Evolutionary conservation across 2,888 invertebrate species (phyloP), one percentile per base, ranked within the genome.

Genomic region (Stramonita haemastoma): DNA sequence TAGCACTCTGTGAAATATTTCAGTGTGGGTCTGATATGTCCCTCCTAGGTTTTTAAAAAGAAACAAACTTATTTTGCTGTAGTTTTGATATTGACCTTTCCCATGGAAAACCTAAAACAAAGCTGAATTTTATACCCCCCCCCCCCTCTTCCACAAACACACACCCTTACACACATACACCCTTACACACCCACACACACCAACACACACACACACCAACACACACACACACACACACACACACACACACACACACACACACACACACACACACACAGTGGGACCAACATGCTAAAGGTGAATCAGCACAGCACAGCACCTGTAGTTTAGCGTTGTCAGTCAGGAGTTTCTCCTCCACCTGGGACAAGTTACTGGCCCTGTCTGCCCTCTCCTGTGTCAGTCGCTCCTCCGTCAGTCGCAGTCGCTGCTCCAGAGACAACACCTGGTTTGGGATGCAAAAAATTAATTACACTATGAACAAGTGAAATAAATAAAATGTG

Each of bases 321-420:
- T 95, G 95, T 83, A 95, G 91, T 89, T 93, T 93, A 34, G 95
- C 95, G 91, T 95, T 95, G 34, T 95, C 95, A 56, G 93, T 93
- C 79, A 95, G 89, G 6, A 95, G 93, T 92, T 95, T 95, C 84
- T 95, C 95, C 91, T 95, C 95, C n/a, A 95, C 93, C 77, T 94
- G 92, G 6, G 95, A 95, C 84, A 95, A 91, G 90, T 94, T 95
- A 79, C 93, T 94, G 66, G 95, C 95, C 17, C 95, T 91, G 92
- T 95, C 95, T 34, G 94, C 93, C n/a, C 95, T 91, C 91, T 95
- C 95, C 89, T 94, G 94, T 83, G 94, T 93, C 26, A 95, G 93
- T 22, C 95, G 91, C 73, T 95, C 95, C 90, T 95, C 95, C 85
- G 95, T 95, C n/a, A 95, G 92, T 87, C 93, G 92, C 46, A 95